phyloP scores from a whole-genome alignment of 2,888 invertebrate species.

The Taphrorychus bicolor region DNA sequence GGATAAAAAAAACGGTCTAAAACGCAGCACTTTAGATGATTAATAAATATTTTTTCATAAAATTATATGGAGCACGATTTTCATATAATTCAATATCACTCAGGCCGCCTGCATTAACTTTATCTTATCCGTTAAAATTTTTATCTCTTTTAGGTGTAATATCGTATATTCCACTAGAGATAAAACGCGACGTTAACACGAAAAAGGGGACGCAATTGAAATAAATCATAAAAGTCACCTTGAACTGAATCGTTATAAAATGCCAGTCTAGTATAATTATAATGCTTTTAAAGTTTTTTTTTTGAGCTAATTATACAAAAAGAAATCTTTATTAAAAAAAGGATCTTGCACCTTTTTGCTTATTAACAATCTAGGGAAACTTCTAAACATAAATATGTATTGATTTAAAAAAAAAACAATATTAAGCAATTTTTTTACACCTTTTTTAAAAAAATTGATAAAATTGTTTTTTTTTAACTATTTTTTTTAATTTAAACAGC shows the following conservation, averaged over 20 bases:
- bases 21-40: neutral
- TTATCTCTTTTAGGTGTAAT: slow-evolving; percentile 3
- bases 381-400: too few relatives aligned
- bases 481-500: too few relatives aligned
- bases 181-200: neutral
- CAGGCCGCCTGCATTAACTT: neutral
- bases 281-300: neutral
- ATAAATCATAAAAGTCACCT: slow-evolving; percentile 1
- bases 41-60: neutral
- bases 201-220: neutral
- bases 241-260: neutral
- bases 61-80: neutral
- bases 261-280: neutral
- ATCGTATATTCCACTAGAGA: slow-evolving; percentile 1
- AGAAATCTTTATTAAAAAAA: too few relatives aligned
- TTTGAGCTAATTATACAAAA: neutral
- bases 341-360: too few relatives aligned
- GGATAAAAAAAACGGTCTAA: neutral
- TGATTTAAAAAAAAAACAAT: too few relatives aligned
- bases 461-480: too few relatives aligned
- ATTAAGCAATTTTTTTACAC: too few relatives aligned
- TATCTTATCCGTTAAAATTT: slow-evolving; percentile 2
- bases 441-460: too few relatives aligned
- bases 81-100: neutral
- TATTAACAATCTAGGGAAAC: too few relatives aligned